Percentiles rank a stretch among this genome's conserved stretches.
These are phyloP conservation scores for Eurystomus gularis DNA, from an alignment of 2,113 vertebrate species.

Conservation along the genomic window DNA sequence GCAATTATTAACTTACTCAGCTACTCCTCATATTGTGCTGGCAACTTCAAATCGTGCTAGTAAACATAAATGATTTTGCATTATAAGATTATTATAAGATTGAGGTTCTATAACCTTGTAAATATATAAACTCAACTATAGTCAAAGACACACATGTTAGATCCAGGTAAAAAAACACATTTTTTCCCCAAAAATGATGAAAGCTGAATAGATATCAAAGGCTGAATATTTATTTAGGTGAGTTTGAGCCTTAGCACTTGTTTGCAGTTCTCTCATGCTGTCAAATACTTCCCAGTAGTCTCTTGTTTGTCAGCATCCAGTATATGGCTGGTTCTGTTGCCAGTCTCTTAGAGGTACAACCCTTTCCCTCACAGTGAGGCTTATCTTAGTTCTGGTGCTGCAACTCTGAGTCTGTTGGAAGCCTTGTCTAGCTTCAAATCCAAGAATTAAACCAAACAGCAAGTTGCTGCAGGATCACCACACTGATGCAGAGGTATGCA, in stretches of 20 bases:
- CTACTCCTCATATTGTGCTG: not conserved
- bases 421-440: not conserved
- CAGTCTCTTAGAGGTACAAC: not conserved
- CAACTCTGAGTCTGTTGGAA: not conserved
- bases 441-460: not conserved
- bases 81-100: not conserved
- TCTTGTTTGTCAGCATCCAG: not conserved
- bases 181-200: not conserved
- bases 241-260: not conserved
- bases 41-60: not conserved
- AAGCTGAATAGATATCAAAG: not conserved
- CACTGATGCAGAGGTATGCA: not conserved
- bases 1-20: not conserved
- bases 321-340: not conserved
- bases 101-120: not conserved
- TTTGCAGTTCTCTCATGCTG: not conserved
- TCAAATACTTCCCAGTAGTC: not conserved
- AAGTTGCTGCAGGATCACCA: not conserved
- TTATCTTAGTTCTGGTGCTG: not conserved
- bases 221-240: not conserved
- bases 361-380: not conserved
- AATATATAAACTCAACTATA: not conserved
- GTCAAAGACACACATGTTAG: not conserved
- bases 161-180: not conserved
- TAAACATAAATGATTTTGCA: not conserved